Evolutionary conservation across 2,113 vertebrate genomes (phyloP), one percentile per base, ranked within the genome.

Genomic region (Leucosticte australis): DNA sequence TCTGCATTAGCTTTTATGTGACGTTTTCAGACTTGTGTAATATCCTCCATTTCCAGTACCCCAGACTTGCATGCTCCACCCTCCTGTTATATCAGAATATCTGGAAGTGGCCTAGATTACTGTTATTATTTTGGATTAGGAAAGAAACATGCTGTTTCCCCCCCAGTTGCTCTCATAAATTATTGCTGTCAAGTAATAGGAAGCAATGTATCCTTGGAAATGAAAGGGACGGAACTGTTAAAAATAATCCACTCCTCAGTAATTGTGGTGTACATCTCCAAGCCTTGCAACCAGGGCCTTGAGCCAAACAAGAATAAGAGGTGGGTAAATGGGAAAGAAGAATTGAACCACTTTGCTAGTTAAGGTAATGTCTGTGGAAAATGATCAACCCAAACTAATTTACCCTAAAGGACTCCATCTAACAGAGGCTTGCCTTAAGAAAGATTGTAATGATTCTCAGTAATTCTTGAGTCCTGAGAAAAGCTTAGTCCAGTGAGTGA

Each of bases 211-310:
- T 68, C 59, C 35, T 80, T 95, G 59, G 90, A 88, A 92, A 94
- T 93, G 63, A 94, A 92, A 94, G 80, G 56, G 89, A 67, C 2
- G 14, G 71, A 92, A 83, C 76, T 92, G 79, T 86, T 96, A 82
- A 95, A 94, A 92, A 96, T 82, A 94, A 80, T 39, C 70, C 42
- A 31, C 70, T 94, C 56, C 83, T 89, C 67, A 28, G 35, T 79
- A 91, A 83, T 71, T 68, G 89, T 53, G 57, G 46, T 2, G 5
- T 42, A 10, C 37, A 50, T 90, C 68, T 83, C 47, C 39, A 77
- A 90, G 79, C 59, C 64, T 77, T 78, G 76, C 33, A 77, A 65
- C 46, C 63, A 69, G 68, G 74, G 78, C 52, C 14, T 47, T 52
- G 49, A 93, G 80, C 87, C 87, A 93, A 69, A 10, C 18, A 37